These are phyloP conservation scores for Tricholaema leucomelas DNA, from an alignment of 2,113 vertebrate genomes.

Conservation along the genomic window DNA sequence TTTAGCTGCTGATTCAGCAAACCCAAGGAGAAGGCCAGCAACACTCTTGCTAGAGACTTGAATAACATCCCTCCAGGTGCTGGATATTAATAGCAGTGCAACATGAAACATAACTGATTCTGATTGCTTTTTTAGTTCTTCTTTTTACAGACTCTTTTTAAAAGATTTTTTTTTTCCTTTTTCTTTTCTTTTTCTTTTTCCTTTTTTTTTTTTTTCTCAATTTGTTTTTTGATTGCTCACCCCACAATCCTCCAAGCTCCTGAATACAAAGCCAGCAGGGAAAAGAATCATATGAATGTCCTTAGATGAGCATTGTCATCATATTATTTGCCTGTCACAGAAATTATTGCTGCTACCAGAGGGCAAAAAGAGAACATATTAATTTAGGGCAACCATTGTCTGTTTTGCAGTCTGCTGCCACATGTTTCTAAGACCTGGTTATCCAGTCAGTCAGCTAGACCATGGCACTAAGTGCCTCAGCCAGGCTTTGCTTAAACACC, in stretches of 20 bases:
- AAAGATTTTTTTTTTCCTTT: neutral
- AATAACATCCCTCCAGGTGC: neutral
- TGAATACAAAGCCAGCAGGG: neutral
- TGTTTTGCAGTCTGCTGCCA: neutral
- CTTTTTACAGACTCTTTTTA: neutral
- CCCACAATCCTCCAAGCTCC: neutral
- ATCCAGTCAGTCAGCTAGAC: too few relatives aligned
- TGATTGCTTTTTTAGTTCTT: neutral
- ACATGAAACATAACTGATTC: neutral
- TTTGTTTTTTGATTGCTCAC: neutral
- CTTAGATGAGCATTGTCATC: neutral
- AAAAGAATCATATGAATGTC: neutral
- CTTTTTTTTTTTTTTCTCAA: neutral
- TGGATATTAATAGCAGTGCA: slow-evolving; percentile 1
- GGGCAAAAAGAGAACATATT: neutral
- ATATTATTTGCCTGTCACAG: neutral
- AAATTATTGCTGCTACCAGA: neutral
- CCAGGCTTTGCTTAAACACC: too few relatives aligned
- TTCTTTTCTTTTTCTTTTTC: too few relatives aligned
- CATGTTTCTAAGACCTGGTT: neutral
- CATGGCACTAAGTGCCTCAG: too few relatives aligned
- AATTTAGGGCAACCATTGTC: neutral
- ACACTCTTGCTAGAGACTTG: neutral
- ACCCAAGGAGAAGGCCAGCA: neutral
- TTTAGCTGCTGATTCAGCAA: slow-evolving; percentile 26